Evolutionary conservation across 2,113 vertebrate species (phyloP), one percentile per base, ranked within the genome.

Genomic region (Ammodytes dubius): DNA sequence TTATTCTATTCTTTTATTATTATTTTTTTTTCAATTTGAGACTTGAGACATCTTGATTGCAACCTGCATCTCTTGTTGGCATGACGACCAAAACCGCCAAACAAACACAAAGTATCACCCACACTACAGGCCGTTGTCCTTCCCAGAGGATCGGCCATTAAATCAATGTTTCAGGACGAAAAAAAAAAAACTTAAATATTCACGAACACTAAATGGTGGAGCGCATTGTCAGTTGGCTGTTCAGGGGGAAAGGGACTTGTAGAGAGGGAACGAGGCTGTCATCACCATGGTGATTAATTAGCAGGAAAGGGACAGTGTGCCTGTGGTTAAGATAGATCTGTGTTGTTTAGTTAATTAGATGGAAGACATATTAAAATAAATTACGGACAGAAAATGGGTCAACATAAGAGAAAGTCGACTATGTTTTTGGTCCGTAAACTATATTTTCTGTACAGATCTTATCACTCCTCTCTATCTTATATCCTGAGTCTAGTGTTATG

Each of bases 331-430:
- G 75, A 82, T 15, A 56, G 82, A 88, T 81, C 70, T 50, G 72
- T 61, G 82, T 52, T 27, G 27, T 80, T 56, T 7, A 53, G 47
- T 77, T 84, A 86, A 90, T 88, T 77, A 86, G 67, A 82, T 17
- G 10, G 63, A 14, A 61, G 37, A 27, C 70, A 19, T 2, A 27
- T 60, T 47, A 9, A 60, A 76, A 50, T 60, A 6, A 58, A 56
- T 35, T 1, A 68, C 52, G 17, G 37, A 54, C 40, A 81, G 67
- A 85, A 70, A 77, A 60, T 3, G 9, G 49, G 17, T 68, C 49
- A 63, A 54, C 60, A 60, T 13, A 69, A 46, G 50, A 71, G 58
- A 43, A 42, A 57, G 19, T 2, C 39, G 47, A 78, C 39, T 27
- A 13, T 9, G 5, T 9, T 3, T 42, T 82, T 7, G 19, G 27